Conservation (phyloP, 2,888 invertebrate genomes). For the Nasonia oneida region DNA sequence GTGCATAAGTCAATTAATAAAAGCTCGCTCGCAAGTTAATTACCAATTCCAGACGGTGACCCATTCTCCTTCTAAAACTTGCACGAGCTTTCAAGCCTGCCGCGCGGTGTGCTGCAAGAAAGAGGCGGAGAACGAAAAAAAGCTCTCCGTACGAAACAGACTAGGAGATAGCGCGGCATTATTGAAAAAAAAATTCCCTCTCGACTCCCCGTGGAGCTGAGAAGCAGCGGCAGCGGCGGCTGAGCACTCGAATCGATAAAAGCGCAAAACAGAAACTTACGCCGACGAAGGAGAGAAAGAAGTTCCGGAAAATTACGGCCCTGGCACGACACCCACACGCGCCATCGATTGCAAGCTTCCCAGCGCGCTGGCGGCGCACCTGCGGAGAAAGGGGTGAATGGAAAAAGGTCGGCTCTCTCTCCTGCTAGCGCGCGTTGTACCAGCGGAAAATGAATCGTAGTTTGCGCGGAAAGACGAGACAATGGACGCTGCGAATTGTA, state of each 20-base stretch:
- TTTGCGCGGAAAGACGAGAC: neutral
- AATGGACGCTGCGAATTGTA: neutral
- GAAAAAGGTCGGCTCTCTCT: neutral
- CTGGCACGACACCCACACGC: constrained; percentile 29
- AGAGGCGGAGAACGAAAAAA: neutral
- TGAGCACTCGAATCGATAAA: neutral
- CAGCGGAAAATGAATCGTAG: constrained; percentile 6
- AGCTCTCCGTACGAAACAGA: neutral
- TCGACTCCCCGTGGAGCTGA: neutral
- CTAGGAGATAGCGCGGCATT: neutral
- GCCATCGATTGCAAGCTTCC: constrained; percentile 20
- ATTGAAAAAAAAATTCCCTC: constrained; percentile 17
- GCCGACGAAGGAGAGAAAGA: neutral
- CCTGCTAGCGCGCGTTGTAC: neutral
- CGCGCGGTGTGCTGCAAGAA: neutral
- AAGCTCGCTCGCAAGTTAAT: neutral
- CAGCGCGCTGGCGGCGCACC: neutral
- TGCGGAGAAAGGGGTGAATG: constrained; percentile 1
- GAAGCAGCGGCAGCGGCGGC: neutral
- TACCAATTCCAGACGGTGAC: neutral
- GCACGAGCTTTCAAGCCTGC: neutral
- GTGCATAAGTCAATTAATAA: neutral
- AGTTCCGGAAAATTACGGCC: constrained; percentile 35
- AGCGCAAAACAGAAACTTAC: constrained; percentile 6
- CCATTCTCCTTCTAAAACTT: neutral